Conservation (phyloP, 2,888 invertebrate genomes). For the Orgyia antiqua region DNA sequence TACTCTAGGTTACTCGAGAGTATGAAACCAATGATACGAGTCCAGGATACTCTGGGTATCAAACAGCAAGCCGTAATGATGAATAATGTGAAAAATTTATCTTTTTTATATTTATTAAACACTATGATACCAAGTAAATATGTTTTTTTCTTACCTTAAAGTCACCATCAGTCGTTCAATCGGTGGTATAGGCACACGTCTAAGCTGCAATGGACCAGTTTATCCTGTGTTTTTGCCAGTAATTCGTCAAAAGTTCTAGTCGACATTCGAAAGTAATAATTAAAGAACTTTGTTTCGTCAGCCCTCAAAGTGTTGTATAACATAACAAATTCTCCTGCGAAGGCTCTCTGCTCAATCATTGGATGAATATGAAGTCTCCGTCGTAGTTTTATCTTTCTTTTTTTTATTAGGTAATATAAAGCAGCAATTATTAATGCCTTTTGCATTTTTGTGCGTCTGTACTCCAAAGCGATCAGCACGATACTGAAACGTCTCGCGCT, state of each 20-base stretch:
- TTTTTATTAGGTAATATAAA: background rate
- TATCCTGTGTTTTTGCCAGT: constrained; percentile 25
- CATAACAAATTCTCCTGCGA: constrained; percentile 19
- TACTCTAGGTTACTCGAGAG: constrained; percentile 12
- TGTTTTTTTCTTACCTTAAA: constrained; percentile 18
- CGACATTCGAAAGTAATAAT: constrained; percentile 24
- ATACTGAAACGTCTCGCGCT: constrained; percentile 13
- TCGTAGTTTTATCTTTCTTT: background rate
- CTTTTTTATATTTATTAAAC: background rate
- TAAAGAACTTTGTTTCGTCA: constrained; percentile 1
- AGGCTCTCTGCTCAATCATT: constrained; percentile 23
- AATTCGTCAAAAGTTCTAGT: constrained; percentile 28
- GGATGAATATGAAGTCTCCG: constrained; percentile 21
- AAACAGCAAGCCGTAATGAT: constrained; percentile 10
- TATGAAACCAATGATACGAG: constrained; percentile 10
- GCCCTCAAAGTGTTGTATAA: constrained; percentile 11
- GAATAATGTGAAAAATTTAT: constrained; percentile 5
- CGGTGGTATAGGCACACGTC: background rate
- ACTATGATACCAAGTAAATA: constrained; percentile 7
- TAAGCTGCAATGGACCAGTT: constrained; percentile 25
- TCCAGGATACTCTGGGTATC: constrained; percentile 13
- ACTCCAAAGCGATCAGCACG: constrained; percentile 1
- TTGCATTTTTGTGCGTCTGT: constrained; percentile 3
- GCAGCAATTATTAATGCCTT: background rate
- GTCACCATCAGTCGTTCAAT: background rate